These are phyloP conservation scores for Poecilia velifera DNA, from an alignment of 2,797 vertebrate species.

Conservation along the genomic window DNA sequence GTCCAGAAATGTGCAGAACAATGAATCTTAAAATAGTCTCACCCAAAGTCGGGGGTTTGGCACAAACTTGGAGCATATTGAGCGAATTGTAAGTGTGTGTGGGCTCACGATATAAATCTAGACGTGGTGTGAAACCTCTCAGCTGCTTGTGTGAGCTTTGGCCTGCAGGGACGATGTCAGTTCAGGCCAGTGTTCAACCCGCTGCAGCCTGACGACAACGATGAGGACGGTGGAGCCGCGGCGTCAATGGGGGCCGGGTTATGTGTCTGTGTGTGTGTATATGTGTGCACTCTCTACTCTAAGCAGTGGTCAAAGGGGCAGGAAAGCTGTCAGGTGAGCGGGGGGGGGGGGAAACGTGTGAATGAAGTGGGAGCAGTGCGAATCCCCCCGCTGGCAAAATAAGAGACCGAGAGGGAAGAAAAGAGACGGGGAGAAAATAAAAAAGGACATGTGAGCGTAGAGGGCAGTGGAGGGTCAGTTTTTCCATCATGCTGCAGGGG, in stretches of 20 bases:
- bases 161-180: constrained; percentile 26
- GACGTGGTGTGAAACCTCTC: constrained; percentile 22
- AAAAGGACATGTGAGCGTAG: constrained; percentile 53
- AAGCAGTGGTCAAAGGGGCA: constrained; percentile 53
- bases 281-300: constrained; percentile 33
- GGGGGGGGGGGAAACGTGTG: constrained; percentile 48
- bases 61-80: constrained; percentile 10
- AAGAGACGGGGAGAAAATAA: constrained; percentile 56
- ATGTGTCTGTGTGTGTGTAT: constrained; percentile 4
- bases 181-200: constrained; percentile 24
- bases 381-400: constrained; percentile 40
- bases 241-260: constrained; percentile 15
- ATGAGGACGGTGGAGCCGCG: constrained; percentile 20
- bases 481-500: constrained; percentile 69
- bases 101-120: constrained; percentile 15
- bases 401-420: constrained; percentile 19
- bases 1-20: neutral
- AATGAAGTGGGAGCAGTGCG: constrained; percentile 57
- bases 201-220: constrained; percentile 23
- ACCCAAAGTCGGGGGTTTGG: constrained; percentile 12
- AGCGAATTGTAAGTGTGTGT: constrained; percentile 4
- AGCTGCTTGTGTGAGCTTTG: constrained; percentile 30
- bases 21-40: neutral
- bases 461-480: constrained; percentile 71
- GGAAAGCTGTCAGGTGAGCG: constrained; percentile 59